Base-by-base conservation (phyloP, 2,888 invertebrate genomes). In the Mylabris sibirica region DNA sequence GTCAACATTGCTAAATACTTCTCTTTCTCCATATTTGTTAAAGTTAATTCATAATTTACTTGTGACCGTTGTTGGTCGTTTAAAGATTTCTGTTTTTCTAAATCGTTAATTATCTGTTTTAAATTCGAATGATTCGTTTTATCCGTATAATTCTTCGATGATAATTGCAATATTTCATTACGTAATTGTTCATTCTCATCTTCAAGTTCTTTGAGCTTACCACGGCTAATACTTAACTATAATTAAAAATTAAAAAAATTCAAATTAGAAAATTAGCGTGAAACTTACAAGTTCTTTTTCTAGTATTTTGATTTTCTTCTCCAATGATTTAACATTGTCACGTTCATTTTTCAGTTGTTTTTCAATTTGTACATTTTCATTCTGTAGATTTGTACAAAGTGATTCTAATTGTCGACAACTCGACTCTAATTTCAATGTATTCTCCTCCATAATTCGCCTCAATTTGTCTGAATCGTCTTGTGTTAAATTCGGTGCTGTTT, bases 321-420 rank as follows among this genome's bases (percentile, higher is more conserved):
- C 78, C 17, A 83, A 73, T 65, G 74, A 68, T 65, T 75, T 75
- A 11, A 79, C 77, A 35, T 70, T 78, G 49, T 82, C 79, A 66
- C 74, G 78, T 69, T 84, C 83, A 30, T 75, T 74, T 35, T 76
- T 71, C 44, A 85, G 72, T 67, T 80, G 75, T 26, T 70, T 73
- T 71, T 84, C 83, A 38, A 83, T 66, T 61, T 80, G 75, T 38
- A 80, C 77, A 73, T 84, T 84, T 71, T 85, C 85, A 17, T 73
- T 75, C 70, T 81, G 84, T 34, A 85, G 73, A 64, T 81, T 80
- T 0, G 74, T 74, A 71, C 84, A 84, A 17, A 82, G 71, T 20
- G 71, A 73, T 77, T 85, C 84, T 79, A 85, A 81, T 72, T 84
- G 82, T 64, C 76, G 78, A 70, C 83, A 84, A 65, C 80, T 83